Evolutionary conservation across 1,140 invertebrate genomes (phyloP).

Genomic region (Thaumatotibia leucotreta): DNA sequence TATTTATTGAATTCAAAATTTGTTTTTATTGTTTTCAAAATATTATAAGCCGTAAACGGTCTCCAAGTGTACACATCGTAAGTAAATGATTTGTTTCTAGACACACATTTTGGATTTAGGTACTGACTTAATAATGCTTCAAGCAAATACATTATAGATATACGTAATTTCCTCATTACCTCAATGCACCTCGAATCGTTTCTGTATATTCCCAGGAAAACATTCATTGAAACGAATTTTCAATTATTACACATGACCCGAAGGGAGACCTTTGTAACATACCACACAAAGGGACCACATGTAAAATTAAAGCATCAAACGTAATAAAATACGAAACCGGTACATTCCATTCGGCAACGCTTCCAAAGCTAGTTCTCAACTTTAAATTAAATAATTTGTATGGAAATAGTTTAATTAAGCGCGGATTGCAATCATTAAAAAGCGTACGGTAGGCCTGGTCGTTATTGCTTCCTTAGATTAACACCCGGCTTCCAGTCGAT

Average conservation of each 20-base stretch:
- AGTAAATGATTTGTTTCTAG: no score
- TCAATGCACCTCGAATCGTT: no score
- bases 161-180: no score
- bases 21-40: no score
- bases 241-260: neutral
- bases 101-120: no score
- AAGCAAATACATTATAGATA: no score
- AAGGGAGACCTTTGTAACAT: neutral
- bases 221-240: neutral
- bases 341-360: neutral
- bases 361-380: neutral
- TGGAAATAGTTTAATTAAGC: conserved; percentile 45
- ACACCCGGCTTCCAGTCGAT: conserved; percentile 46
- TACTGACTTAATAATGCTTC: no score
- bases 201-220: neutral
- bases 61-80: no score
- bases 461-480: conserved; percentile 52
- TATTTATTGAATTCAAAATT: no score
- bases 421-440: conserved; percentile 46
- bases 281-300: neutral
- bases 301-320: neutral
- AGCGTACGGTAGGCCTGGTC: conserved; percentile 28
- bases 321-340: neutral
- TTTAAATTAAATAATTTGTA: conserved; percentile 30
- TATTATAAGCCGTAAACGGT: no score